Base-by-base conservation (phyloP, 2,888 invertebrate genomes). In the Nephrotoma flavescens region DNA sequence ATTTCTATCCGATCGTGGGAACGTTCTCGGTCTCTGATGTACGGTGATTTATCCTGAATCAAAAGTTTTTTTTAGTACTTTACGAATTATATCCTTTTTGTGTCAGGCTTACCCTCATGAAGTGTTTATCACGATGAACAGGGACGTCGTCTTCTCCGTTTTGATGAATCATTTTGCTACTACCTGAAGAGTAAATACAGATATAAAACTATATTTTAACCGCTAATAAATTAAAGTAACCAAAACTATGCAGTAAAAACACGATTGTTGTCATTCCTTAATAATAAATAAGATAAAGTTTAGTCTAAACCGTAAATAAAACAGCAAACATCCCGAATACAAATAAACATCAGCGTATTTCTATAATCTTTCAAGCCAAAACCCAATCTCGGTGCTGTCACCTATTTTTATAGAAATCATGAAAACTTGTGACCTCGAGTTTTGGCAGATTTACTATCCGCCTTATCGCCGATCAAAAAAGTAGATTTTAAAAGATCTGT, bases 21-120 rank as follows among this genome's bases (percentile, higher is more conserved):
- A 89, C 96, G 94, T 90, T 95, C 95, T 89, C 95, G 92, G 87
- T 94, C 94, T 90, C 94, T 92, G 86, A 92, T 90, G 90, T 96
- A 96, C 6, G 96, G 96, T 85, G 96, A 96, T 90, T 96, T 95
- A 90, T 96, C 96, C 96, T 96, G 92, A 88, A 93, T 84, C 41
- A 9, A 9, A 57, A 57, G 0, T 57, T 57, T 9, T 0, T 19
- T 57, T 57, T 57, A 19, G 19, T 57, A 9, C 44, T 44, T 19
- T 31, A 31, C 31, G 31, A 31, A 31, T 31, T 31, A 31, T 31
- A 31, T 31, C 3, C 11, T 12, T 12, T 11, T n/a, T 12, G 1
- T 12, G 3, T 47, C n/a, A 47, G 11, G 11, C 44, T 71, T 71
- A 84, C 84, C 84, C 84, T 5, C 84, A 84, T 84, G 42, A 84